phyloP scores from a whole-genome alignment of 2,888 invertebrate species.

The Nipponacmea schrenckii region DNA sequence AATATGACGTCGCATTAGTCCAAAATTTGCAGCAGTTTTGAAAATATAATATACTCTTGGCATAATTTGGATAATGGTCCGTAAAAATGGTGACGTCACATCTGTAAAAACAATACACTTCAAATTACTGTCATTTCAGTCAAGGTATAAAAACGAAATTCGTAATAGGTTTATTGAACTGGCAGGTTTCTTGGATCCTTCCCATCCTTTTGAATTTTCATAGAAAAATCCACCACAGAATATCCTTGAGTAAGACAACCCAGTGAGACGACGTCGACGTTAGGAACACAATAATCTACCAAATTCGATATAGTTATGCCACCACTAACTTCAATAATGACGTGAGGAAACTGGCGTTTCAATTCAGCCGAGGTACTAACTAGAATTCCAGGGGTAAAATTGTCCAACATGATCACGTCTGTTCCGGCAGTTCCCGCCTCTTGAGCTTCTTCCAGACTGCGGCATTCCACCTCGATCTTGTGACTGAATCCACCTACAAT shows the following conservation, averaged over 20 bases:
- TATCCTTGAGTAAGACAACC: constrained; percentile 68
- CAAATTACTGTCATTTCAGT: too few species aligned
- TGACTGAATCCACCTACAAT: constrained; percentile 61
- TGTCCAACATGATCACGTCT: constrained; percentile 69
- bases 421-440: constrained; percentile 67
- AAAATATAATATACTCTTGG: too few species aligned
- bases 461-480: constrained; percentile 69
- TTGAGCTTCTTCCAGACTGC: constrained; percentile 64
- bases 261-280: constrained; percentile 68
- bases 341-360: constrained; percentile 58
- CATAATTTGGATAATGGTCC: too few species aligned
- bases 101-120: too few species aligned
- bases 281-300: constrained; percentile 52
- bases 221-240: constrained; percentile 66
- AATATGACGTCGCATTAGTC: too few species aligned
- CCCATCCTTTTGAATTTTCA: constrained; percentile 65
- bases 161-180: too few species aligned
- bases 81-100: too few species aligned
- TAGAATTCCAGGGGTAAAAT: constrained; percentile 65
- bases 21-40: too few species aligned
- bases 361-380: constrained; percentile 52
- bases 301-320: constrained; percentile 65
- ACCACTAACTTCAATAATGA: constrained; percentile 68
- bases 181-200: constrained; percentile 49
- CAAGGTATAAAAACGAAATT: too few species aligned